Evolutionary conservation across 2,113 vertebrate genomes (phyloP).

Genomic region (Alouatta palliata): DNA sequence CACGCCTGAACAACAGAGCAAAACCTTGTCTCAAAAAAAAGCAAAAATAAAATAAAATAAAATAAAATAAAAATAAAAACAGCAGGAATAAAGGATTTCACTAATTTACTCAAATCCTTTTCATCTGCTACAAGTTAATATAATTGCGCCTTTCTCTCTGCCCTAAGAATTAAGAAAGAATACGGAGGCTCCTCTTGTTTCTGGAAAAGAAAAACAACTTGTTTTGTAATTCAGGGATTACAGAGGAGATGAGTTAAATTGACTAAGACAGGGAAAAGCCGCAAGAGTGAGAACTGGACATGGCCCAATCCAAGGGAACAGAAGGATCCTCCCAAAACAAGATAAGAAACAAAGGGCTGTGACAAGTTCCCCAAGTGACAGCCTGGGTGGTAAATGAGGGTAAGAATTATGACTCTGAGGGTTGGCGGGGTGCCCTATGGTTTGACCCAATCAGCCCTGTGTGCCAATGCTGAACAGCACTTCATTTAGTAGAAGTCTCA

Average conservation of each 20-base stretch:
- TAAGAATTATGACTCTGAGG: not conserved
- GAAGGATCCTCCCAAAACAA: not conserved
- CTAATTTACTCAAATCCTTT: not conserved
- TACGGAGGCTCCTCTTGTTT: not conserved
- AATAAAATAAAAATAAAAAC: no score
- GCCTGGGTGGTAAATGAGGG: not conserved
- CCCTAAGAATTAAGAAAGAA: conserved; percentile 2
- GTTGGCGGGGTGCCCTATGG: no score
- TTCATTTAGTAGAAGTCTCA: not conserved
- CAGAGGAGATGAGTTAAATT: not conserved
- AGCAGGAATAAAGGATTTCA: not conserved
- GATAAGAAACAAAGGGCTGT: not conserved
- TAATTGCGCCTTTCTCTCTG: not conserved
- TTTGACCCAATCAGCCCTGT: not conserved
- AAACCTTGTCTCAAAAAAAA: no score
- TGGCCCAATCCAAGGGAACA: not conserved
- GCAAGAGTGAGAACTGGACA: not conserved
- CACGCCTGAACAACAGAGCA: no score
- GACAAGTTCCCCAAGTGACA: not conserved
- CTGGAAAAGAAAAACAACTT: not conserved
- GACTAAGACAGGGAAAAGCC: not conserved
- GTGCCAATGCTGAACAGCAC: not conserved
- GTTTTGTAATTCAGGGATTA: not conserved
- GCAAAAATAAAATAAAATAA: no score
- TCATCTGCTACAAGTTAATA: not conserved